phyloP scores from a whole-genome alignment of 23 tunicate species.

The Aplidium turbinatum region DNA sequence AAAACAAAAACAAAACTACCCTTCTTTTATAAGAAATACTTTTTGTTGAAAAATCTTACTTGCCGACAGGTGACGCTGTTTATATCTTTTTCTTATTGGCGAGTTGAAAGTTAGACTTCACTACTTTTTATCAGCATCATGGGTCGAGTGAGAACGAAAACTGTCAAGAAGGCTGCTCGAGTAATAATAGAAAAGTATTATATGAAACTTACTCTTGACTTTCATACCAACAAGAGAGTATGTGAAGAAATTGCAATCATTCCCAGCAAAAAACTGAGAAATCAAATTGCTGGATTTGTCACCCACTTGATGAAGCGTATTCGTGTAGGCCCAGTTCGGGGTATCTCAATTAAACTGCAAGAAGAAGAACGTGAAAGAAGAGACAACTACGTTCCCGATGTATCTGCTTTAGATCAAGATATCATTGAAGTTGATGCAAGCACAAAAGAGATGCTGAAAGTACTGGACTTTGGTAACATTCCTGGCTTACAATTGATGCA shows the following conservation, averaged over 20 bases:
- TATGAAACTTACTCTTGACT: conserved; percentile 96
- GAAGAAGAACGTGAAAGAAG: conserved; percentile 99
- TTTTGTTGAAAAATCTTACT: too few relatives aligned
- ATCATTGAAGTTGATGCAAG: conserved; percentile 97
- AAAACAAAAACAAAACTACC: too few relatives aligned
- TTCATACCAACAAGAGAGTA: conserved; percentile 98
- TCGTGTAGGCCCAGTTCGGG: conserved; percentile 95
- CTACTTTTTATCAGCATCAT: too few relatives aligned
- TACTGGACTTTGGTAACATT: conserved; percentile 77
- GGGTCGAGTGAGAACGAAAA: conserved; percentile 99
- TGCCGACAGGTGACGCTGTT: too few relatives aligned
- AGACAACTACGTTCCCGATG: conserved; percentile 98
- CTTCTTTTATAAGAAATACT: too few relatives aligned
- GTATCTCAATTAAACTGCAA: conserved; percentile 98
- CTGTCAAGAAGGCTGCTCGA: conserved; percentile 97
- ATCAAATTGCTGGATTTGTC: conserved; percentile 99
- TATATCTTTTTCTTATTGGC: too few relatives aligned
- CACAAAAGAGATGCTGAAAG: conserved; percentile 96
- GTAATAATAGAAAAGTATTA: conserved; percentile 98
- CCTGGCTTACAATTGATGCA: conserved; percentile 84
- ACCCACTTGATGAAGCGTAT: conserved; percentile 99
- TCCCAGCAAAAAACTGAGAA: conserved; percentile 95
- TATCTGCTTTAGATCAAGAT: conserved; percentile 94
- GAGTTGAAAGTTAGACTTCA: too few relatives aligned
- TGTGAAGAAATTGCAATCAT: conserved; percentile 99